A percentile compares a stretch with the other conserved stretches of the same genome.
These are phyloP conservation scores for Gnathonemus longibarbis DNA, from an alignment of 2,113 vertebrate genomes.

Conservation along the genomic window DNA sequence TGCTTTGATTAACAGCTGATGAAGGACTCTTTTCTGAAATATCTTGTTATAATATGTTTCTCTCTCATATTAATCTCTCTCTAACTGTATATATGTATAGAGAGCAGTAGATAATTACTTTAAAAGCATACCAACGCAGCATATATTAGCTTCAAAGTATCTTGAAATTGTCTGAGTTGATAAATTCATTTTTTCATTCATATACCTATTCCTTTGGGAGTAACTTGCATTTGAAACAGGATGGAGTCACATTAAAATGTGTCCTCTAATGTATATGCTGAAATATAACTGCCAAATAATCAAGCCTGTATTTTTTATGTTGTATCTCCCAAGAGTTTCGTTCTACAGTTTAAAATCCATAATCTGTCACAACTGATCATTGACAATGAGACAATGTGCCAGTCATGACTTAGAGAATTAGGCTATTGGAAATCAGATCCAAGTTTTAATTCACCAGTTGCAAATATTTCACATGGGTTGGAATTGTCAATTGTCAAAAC, in stretches of 20 bases:
- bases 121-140: not conserved
- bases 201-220: not conserved
- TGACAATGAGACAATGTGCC: constrained; percentile 20
- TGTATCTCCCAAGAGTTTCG: not conserved
- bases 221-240: not conserved
- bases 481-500: constrained; percentile 57
- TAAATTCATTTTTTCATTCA: not conserved
- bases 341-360: constrained; percentile 11
- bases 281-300: not conserved
- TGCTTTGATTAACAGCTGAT: not conserved
- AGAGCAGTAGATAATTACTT: not conserved
- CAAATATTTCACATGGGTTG: constrained; percentile 60
- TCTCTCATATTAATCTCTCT: not conserved
- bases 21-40: constrained; percentile 5
- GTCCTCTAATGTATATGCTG: not conserved
- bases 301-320: constrained; percentile 2
- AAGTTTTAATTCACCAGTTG: constrained; percentile 59
- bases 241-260: constrained; percentile 4
- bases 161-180: not conserved
- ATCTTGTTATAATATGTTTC: not conserved
- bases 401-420: constrained; percentile 46
- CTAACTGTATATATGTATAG: not conserved
- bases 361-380: constrained; percentile 17
- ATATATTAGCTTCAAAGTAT: not conserved
- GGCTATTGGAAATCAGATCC: constrained; percentile 39